Conservation (phyloP, 2,113 vertebrate genomes). For the Otolemur garnettii region DNA sequence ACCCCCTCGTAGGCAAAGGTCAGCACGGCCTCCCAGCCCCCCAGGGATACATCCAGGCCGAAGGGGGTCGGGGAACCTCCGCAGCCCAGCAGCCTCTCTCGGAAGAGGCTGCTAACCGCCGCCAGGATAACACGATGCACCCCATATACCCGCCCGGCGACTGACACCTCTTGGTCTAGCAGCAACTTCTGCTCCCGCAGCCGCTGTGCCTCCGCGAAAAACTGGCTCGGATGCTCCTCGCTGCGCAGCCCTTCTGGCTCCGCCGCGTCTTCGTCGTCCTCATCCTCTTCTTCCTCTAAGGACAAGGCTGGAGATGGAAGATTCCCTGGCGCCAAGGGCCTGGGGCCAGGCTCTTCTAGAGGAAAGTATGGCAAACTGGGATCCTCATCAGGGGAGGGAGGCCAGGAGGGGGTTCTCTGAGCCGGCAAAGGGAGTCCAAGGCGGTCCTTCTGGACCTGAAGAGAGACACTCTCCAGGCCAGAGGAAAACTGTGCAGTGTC, state of each 20-base stretch:
- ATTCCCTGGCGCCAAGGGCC: neutral
- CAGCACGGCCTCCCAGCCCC: conserved; percentile 88
- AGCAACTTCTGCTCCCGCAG: conserved; percentile 84
- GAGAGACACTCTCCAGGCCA: neutral
- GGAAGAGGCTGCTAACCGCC: conserved; percentile 87
- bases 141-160: conserved; percentile 65
- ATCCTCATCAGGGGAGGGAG: conserved; percentile 27
- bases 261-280: neutral
- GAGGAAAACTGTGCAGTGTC: neutral
- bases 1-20: conserved; percentile 93
- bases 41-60: conserved; percentile 58
- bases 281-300: neutral
- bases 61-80: neutral
- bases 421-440: neutral
- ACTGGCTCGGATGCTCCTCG: conserved; percentile 76
- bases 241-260: conserved; percentile 63
- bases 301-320: conserved; percentile 51
- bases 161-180: conserved; percentile 87
- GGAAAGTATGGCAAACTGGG: conserved; percentile 56
- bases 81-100: conserved; percentile 72
- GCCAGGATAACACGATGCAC: conserved; percentile 88
- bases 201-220: conserved; percentile 84
- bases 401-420: neutral
- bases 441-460: neutral
- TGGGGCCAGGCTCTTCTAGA: conserved; percentile 6